Evolutionary conservation across 2,888 invertebrate species (phyloP), one percentile per base, ranked within the genome.

Genomic region (Carabus problematicus): DNA sequence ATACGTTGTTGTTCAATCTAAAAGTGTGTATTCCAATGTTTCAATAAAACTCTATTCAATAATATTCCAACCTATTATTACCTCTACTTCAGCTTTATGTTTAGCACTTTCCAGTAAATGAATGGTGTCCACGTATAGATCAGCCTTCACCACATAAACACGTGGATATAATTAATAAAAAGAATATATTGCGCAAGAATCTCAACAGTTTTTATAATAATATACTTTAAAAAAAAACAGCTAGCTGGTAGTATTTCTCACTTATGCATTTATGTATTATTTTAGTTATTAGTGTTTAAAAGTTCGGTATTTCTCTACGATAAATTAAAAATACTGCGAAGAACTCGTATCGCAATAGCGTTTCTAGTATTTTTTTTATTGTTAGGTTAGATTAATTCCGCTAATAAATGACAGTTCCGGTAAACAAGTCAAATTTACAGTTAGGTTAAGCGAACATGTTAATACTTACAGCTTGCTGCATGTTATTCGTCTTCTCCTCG

Each of bases 1-100:
- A 75, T 70, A 70, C 76, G 78, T 72, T 80, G 81, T 70, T 80
- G 79, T 39, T 78, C 74, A 49, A 80, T 77, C 81, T 82, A 70
- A 16, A 68, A 71, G 1, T n/a, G n/a, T n/a, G n/a, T n/a, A n/a
- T n/a, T n/a, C n/a, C 12, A 56, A 9, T 43, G 9, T 43, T 9
- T n/a, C 43, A 43, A n/a, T 9, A n/a, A n/a, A n/a, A n/a, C n/a
- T n/a, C n/a, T 45, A 45, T 11, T 12, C 16, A 9, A 52, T 18
- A 52, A 52, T 16, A 12, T 61, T 64, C 8, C 16, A 14, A 40
- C 42, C 12, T 45, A 49, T 41, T 72, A 75, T 69, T 76, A 81
- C 81, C 78, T 82, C 79, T 41, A 76, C 73, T 74, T 76, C 78
- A 3, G 77, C 74, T 70, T 76, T 76, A 64, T 79, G 76, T 71